Evolutionary conservation across 2,888 invertebrate species (phyloP).

Genomic region (Synergus umbraculus): DNA sequence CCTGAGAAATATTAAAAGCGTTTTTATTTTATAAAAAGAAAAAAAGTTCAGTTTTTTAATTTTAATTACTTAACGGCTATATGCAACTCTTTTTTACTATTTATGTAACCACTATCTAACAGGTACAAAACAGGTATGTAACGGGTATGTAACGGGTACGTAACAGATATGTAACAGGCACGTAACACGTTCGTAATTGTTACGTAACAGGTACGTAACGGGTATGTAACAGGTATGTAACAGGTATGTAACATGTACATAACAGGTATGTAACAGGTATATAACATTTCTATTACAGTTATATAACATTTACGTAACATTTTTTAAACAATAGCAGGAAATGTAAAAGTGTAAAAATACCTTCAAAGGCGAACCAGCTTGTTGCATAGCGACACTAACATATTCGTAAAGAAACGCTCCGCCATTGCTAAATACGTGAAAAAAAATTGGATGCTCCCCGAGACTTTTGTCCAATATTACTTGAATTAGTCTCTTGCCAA

Average conservation of each 20-base stretch:
- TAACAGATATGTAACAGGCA: neutral
- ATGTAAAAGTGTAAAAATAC: slow-evolving; percentile 61
- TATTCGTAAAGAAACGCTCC: slow-evolving; percentile 86
- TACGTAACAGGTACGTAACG: neutral
- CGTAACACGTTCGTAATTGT: no score
- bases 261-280: neutral
- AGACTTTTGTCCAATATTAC: slow-evolving; percentile 83
- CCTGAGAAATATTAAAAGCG: slow-evolving; percentile 65
- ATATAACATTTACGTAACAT: neutral
- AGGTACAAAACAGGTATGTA: no score
- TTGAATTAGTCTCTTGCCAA: slow-evolving; percentile 83
- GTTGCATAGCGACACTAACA: slow-evolving; percentile 81
- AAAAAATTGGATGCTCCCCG: slow-evolving; percentile 84
- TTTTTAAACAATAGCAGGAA: neutral
- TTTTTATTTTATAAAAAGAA: neutral
- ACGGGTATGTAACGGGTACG: neutral
- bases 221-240: neutral
- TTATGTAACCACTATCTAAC: neutral
- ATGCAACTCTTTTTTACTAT: no score
- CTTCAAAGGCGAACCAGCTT: slow-evolving; percentile 79
- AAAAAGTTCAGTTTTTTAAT: neutral
- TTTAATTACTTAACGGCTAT: no score
- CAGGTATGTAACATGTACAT: neutral
- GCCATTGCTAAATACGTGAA: slow-evolving; percentile 89
- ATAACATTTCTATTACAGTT: neutral